Evolutionary conservation across 92 coral and sea anemone genomes (phyloP), one percentile per base, ranked within the genome.

Genomic region (Ricordea florida): DNA sequence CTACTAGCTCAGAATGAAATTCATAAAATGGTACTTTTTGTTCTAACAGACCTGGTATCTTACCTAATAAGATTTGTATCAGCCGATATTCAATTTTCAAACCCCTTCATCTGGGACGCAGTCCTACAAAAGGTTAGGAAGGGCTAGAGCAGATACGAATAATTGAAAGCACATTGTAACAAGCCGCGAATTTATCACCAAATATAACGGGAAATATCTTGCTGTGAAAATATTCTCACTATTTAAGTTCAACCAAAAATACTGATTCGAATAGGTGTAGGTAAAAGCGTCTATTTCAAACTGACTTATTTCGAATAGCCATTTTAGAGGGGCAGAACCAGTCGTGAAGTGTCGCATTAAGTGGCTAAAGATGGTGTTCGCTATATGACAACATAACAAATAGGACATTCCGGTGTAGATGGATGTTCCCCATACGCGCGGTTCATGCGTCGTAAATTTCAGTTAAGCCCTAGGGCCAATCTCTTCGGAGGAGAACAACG

Each of bases 91-190:
- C n/a, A 37, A 37, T n/a, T n/a, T 37, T 37, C 44, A 37, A 37
- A n/a, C n/a, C 9, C 9, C 9, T n/a, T 8, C 44, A 37, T n/a
- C n/a, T 37, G 8, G 44, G 8, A 37, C 9, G 58, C 31, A 18
- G 4, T 31, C 18, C 71, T 2, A 17, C 15, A n/a, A n/a, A n/a
- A 14, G 35, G n/a, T 10, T 33, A 25, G 21, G 20, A 18, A 43
- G 34, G 18, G 48, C 29, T 6, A 22, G 31, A 52, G 15, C 21
- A 61, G 24, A 37, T 8, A 8, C n/a, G 18, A 61, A 73, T 58
- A 59, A 73, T 73, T 73, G 80, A 73, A 73, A 6, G 70, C 80
- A 59, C 46, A 62, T 59, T 73, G 68, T 45, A 58, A 25, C 69
- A 59, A 58, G 57, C 59, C 42, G 46, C 23, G 44, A 73, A 43